phyloP scores from a whole-genome alignment of 2,888 invertebrate species.

The Phlogophora meticulosa region DNA sequence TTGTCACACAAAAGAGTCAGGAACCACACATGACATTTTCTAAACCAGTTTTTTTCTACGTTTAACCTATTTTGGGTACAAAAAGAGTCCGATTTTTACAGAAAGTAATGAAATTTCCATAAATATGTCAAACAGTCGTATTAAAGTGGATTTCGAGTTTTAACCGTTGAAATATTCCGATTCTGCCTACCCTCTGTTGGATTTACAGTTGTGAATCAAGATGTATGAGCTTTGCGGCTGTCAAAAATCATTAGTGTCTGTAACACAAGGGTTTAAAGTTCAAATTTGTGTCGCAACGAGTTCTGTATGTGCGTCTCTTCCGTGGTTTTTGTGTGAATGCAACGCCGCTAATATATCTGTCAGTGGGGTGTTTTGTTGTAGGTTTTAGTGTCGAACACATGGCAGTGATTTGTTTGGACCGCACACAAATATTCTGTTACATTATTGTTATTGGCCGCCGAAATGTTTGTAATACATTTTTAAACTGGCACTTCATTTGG shows the following conservation, averaged over 20 bases:
- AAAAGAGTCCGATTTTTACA: slow-evolving; percentile 40
- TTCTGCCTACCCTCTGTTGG: slow-evolving; percentile 62
- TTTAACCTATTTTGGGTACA: slow-evolving; percentile 22
- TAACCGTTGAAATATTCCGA: slow-evolving; percentile 62
- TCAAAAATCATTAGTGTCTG: slow-evolving; percentile 27
- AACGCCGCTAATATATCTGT: slow-evolving; percentile 88
- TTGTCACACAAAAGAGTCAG: slow-evolving; percentile 23
- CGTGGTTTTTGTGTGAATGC: slow-evolving; percentile 78
- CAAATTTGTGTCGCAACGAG: slow-evolving; percentile 53
- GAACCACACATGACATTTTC: slow-evolving; percentile 40
- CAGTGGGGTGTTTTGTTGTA: slow-evolving; percentile 86
- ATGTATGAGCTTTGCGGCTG: slow-evolving; percentile 43
- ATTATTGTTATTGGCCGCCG: slow-evolving; percentile 85
- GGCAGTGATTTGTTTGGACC: slow-evolving; percentile 85
- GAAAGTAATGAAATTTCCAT: slow-evolving; percentile 58
- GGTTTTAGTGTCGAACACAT: slow-evolving; percentile 82
- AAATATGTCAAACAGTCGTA: slow-evolving; percentile 68
- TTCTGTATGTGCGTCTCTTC: slow-evolving; percentile 55
- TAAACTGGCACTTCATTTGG: slow-evolving; percentile 79
- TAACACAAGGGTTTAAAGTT: slow-evolving; percentile 63
- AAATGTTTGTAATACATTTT: slow-evolving; percentile 83
- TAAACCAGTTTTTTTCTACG: slow-evolving; percentile 28
- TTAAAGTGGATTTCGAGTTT: slow-evolving; percentile 65
- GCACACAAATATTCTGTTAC: slow-evolving; percentile 78
- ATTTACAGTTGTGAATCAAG: slow-evolving; percentile 66